Evolutionary conservation across 2,113 vertebrate genomes (phyloP).

Genomic region (Tachysurus vachellii): DNA sequence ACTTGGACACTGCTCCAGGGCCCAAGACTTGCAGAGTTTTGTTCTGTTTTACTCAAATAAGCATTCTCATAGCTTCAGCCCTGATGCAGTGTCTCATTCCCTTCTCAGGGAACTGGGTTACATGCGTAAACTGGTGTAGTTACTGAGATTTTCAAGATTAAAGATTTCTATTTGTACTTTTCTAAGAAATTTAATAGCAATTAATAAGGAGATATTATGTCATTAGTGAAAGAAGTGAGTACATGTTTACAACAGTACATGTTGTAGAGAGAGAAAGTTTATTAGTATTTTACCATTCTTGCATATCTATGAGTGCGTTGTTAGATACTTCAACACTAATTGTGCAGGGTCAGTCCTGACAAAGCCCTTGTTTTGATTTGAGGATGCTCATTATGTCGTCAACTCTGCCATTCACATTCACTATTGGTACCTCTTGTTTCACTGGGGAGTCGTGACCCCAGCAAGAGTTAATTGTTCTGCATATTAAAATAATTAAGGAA

Average conservation of each 20-base stretch:
- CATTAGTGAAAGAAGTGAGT: neutral
- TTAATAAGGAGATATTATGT: neutral
- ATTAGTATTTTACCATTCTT: conserved; percentile 11
- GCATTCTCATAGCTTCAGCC: too few relatives aligned
- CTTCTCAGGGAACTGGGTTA: too few relatives aligned
- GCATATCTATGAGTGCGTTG: neutral
- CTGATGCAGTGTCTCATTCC: too few relatives aligned
- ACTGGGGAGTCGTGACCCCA: conserved; percentile 53
- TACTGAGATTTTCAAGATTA: too few relatives aligned
- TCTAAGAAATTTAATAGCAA: neutral
- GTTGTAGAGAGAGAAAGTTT: neutral
- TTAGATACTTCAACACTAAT: conserved; percentile 2
- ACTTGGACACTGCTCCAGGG: too few relatives aligned
- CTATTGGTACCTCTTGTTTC: conserved; percentile 58
- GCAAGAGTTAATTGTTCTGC: conserved; percentile 54
- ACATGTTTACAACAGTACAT: neutral
- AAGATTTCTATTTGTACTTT: too few relatives aligned
- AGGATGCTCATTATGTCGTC: conserved; percentile 66
- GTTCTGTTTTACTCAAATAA: too few relatives aligned
- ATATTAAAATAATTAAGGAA: conserved; percentile 65
- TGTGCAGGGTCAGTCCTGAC: conserved; percentile 56
- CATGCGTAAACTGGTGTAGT: too few relatives aligned
- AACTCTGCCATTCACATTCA: conserved; percentile 58
- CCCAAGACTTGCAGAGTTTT: too few relatives aligned
- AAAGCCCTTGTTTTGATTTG: conserved; percentile 69